phyloP scores from a whole-genome alignment of 2,113 vertebrate species.

The Aptenodytes patagonicus region DNA sequence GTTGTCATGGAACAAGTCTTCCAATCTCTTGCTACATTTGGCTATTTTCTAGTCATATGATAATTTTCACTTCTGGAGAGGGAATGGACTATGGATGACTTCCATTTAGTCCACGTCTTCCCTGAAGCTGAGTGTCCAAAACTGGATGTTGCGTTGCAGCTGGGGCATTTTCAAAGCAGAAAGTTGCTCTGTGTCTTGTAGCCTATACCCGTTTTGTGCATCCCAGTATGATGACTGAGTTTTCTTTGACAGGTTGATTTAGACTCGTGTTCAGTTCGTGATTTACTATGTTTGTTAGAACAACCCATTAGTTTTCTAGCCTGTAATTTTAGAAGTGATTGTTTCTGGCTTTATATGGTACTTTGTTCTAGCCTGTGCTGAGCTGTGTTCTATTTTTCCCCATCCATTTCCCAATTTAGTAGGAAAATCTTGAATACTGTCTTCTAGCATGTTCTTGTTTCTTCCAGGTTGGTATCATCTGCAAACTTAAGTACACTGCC shows the following conservation, averaged over 20 bases:
- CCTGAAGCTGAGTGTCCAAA: neutral
- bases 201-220: neutral
- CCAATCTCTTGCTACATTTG: neutral
- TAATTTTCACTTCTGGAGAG: neutral
- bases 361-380: neutral
- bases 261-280: neutral
- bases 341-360: neutral
- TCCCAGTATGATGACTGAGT: neutral
- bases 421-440: neutral
- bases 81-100: neutral
- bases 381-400: neutral
- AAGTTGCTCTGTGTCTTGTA: neutral
- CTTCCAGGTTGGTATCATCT: neutral
- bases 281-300: neutral
- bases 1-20: neutral
- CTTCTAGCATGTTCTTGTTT: neutral
- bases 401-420: neutral
- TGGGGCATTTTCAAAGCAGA: neutral
- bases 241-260: neutral
- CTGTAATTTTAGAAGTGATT: neutral
- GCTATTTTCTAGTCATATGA: neutral
- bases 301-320: neutral
- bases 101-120: neutral
- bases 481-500: neutral
- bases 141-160: neutral